A percentile compares a stretch with the other conserved stretches of the same genome.
phyloP scores from a whole-genome alignment of 2,797 vertebrate species.

The Taeniopygia guttata region DNA sequence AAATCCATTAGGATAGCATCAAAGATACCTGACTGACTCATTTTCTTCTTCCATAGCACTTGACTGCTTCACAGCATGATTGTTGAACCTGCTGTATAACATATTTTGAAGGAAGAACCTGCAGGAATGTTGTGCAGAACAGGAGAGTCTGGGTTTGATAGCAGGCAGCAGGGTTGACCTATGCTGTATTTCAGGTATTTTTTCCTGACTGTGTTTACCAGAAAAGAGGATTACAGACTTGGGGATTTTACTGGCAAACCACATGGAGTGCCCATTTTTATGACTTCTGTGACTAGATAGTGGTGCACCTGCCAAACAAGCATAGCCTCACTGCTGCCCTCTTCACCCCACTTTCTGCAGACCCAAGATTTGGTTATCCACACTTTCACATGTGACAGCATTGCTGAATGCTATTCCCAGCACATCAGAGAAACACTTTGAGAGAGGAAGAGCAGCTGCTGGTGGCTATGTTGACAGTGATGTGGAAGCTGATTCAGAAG shows the following conservation, averaged over 20 bases:
- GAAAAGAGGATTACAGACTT: background rate
- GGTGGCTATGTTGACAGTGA: background rate
- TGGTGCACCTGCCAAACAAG: background rate
- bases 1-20: background rate
- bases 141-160: background rate
- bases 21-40: background rate
- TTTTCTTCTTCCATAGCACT: background rate
- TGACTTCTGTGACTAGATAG: background rate
- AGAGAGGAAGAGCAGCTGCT: background rate
- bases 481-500: background rate
- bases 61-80: background rate
- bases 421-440: background rate
- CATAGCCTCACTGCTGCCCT: background rate
- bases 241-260: background rate
- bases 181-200: background rate
- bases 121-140: background rate
- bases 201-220: background rate
- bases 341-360: background rate
- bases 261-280: background rate
- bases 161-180: background rate
- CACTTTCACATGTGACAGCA: fast-evolving
- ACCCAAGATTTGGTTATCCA: background rate
- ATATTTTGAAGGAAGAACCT: background rate
- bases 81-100: background rate
- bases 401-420: background rate